Evolutionary conservation across 2,113 vertebrate genomes (phyloP), one percentile per base, ranked within the genome.

Genomic region (Oxyura jamaicensis): DNA sequence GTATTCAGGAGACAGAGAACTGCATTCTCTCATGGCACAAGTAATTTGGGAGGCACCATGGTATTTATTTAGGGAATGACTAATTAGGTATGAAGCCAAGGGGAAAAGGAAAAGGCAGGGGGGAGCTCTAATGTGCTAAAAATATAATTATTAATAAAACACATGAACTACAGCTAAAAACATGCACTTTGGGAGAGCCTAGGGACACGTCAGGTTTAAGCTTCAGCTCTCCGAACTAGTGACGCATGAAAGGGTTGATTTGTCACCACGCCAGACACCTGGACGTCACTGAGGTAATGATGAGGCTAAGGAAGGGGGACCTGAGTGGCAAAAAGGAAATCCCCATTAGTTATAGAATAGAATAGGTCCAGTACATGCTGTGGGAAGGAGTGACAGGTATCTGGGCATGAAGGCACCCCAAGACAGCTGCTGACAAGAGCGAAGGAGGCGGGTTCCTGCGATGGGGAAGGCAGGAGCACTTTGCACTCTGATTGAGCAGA

Each of bases 11-110:
- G 85, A 92, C 65, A n/a, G 50, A 84, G 42, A 94, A 84, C 55
- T 83, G 15, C 39, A 44, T 90, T 96, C 44, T 42, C 50, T 90
- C 63, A 41, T 7, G 11, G 69, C 58, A 33, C 6, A 10, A 91
- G 59, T 79, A 91, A 88, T 83, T 88, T 90, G 39, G 36, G 86
- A 96, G 31, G 56, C 59, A 94, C 53, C 56, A 55, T 1, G 7
- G 35, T 87, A 89, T 90, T 96, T 95, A 89, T 68, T 93, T 93
- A 95, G 56, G 52, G 90, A 98, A 96, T 67, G 53, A 94, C 91
- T 90, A 96, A 83, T 96, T 95, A 83, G 25, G 58, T 95, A 86
- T 23, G 31, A 96, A 91, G 76, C 46, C 48, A 88, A 52, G 5
- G 11, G 8, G 36, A 31, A 26, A 12, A 14, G 10, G 46, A 48